Conservation (phyloP, 1,140 invertebrate species). For the Papilio glaucus region DNA sequence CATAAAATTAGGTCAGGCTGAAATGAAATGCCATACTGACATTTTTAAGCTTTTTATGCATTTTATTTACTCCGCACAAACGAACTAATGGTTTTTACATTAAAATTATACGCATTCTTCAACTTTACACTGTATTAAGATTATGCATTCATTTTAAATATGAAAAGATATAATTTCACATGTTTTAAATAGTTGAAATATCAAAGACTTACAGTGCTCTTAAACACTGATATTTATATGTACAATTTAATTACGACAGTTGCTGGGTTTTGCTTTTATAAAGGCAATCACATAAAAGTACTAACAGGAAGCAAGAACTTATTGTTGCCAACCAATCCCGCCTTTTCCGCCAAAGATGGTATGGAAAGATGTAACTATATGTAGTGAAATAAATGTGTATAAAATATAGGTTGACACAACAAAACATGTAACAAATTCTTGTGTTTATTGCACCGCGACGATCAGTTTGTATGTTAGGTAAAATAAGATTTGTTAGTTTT, state of each 20-base stretch:
- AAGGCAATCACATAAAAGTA: no score
- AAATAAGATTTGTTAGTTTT: not conserved
- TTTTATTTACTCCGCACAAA: conserved; percentile 29
- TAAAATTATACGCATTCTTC: conserved; percentile 7
- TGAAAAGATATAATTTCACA: no score
- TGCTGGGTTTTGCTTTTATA: no score
- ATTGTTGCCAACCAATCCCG: not conserved
- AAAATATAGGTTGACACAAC: not conserved
- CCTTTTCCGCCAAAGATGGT: not conserved
- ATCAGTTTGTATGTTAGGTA: not conserved
- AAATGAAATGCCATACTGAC: conserved; percentile 32
- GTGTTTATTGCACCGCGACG: not conserved
- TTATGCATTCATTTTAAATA: not conserved
- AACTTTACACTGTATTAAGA: not conserved
- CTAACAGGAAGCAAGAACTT: no score
- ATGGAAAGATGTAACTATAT: no score
- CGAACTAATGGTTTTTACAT: conserved; percentile 31
- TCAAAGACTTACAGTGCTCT: no score
- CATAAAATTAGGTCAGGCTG: conserved; percentile 34
- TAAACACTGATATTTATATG: no score
- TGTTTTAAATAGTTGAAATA: no score
- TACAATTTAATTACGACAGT: no score
- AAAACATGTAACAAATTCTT: not conserved
- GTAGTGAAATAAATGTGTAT: not conserved
- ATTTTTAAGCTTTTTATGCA: conserved; percentile 35